A percentile compares a stretch with the other conserved stretches of the same genome.
Conservation (phyloP, 2,888 invertebrate genomes). For the Scaptomyza caliginosa region DNA sequence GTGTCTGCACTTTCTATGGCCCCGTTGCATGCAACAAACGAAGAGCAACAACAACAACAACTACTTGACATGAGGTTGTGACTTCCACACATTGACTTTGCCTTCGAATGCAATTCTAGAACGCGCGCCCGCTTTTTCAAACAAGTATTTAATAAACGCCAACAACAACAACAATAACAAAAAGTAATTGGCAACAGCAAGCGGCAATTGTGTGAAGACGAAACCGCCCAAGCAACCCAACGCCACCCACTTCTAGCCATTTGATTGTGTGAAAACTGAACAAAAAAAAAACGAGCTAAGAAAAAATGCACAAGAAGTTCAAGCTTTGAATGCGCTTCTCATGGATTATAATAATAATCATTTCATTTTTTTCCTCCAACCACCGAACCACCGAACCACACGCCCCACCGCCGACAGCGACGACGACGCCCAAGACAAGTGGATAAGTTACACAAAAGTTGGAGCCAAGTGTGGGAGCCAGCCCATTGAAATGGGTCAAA, state of each 20-base stretch:
- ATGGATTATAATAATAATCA: conserved; percentile 51
- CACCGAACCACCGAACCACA: too few species aligned
- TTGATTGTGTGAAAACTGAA: conserved; percentile 74
- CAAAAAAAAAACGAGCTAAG: conserved; percentile 21
- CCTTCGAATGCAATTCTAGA: conserved; percentile 55
- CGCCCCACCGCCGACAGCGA: conserved; percentile 13
- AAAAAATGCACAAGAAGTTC: conserved; percentile 56
- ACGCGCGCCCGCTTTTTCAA: conserved; percentile 70
- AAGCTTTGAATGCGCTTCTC: conserved; percentile 72
- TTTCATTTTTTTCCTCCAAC: conserved; percentile 8
- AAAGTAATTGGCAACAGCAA: conserved; percentile 52
- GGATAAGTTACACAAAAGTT: conserved; percentile 23
- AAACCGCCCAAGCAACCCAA: conserved; percentile 21
- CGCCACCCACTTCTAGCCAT: conserved; percentile 14
- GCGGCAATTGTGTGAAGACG: conserved; percentile 43
- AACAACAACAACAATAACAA: conserved; percentile 41
- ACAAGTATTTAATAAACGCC: conserved; percentile 71
- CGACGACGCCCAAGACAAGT: conserved; percentile 34
- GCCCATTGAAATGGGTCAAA: conserved; percentile 65
- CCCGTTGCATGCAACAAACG: conserved; percentile 67
- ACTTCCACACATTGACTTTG: conserved; percentile 25
- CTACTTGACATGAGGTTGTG: conserved; percentile 52
- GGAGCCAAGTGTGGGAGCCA: conserved; percentile 46
- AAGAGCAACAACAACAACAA: conserved; percentile 42
- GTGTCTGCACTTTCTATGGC: conserved; percentile 70